Percentiles rank a stretch among this genome's conserved stretches.
phyloP scores from a whole-genome alignment of 1,140 invertebrate genomes.

The Carposina sasakii region DNA sequence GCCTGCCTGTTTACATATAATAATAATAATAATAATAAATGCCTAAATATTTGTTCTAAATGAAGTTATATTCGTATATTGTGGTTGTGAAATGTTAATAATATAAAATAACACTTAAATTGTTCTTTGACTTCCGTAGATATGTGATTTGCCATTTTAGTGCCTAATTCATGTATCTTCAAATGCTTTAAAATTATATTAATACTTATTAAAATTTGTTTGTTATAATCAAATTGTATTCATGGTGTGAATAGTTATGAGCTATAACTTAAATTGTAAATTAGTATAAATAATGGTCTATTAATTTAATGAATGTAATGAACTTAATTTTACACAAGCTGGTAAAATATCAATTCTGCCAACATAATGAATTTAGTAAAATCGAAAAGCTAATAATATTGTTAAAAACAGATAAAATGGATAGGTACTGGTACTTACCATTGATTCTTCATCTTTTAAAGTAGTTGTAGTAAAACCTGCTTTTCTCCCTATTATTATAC shows the following conservation, averaged over 20 bases:
- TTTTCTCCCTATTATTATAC: too few species aligned
- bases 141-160: conserved; percentile 64
- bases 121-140: conserved; percentile 42
- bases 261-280: background rate
- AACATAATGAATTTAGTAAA: background rate
- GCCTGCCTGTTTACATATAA: too few species aligned
- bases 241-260: background rate
- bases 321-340: background rate
- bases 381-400: too few species aligned
- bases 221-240: conserved; percentile 13
- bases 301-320: background rate
- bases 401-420: too few species aligned
- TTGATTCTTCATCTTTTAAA: too few species aligned
- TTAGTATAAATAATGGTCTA: background rate
- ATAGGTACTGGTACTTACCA: too few species aligned
- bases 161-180: conserved; percentile 49
- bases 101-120: too few species aligned
- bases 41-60: conserved; percentile 29
- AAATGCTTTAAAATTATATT: conserved; percentile 29
- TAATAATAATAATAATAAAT: too few species aligned
- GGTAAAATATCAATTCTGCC: background rate
- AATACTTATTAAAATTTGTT: conserved; percentile 13
- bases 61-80: conserved; percentile 40
- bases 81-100: conserved; percentile 52
- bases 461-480: too few species aligned